These are phyloP conservation scores for Temnopleurus reevesii DNA, from an alignment of 53 echinoderm and acorn worm species.

Conservation along the genomic window DNA sequence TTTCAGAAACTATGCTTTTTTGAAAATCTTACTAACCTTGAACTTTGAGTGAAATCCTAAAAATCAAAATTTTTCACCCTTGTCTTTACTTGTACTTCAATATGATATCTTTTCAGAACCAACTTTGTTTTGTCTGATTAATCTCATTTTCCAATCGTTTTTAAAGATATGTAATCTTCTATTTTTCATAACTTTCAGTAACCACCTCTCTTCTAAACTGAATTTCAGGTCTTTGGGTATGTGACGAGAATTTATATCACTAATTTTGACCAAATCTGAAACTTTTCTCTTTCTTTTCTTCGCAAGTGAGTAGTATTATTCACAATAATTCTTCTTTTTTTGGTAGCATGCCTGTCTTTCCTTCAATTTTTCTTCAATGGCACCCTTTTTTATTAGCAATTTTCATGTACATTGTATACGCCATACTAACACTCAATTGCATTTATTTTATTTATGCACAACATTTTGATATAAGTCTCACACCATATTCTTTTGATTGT, in stretches of 20 bases:
- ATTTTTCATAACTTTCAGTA: not conserved
- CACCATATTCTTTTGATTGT: not conserved
- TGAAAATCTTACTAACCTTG: not conserved
- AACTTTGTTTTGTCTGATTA: not conserved
- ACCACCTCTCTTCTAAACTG: not conserved
- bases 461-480: not conserved
- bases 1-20: not conserved
- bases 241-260: not conserved
- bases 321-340: not conserved
- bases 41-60: not conserved
- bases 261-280: not conserved
- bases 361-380: not conserved
- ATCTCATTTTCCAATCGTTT: not conserved
- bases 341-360: not conserved
- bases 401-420: not conserved
- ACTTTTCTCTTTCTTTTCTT: conserved; percentile 25
- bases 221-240: not conserved
- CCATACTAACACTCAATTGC: not conserved
- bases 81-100: not conserved
- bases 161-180: no score
- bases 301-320: conserved; percentile 33
- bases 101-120: not conserved
- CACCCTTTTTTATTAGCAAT: not conserved
- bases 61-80: not conserved
- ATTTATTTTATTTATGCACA: not conserved